Evolutionary conservation across 2,797 vertebrate genomes (phyloP).

Genomic region (Cynodonichthys magdalenae): DNA sequence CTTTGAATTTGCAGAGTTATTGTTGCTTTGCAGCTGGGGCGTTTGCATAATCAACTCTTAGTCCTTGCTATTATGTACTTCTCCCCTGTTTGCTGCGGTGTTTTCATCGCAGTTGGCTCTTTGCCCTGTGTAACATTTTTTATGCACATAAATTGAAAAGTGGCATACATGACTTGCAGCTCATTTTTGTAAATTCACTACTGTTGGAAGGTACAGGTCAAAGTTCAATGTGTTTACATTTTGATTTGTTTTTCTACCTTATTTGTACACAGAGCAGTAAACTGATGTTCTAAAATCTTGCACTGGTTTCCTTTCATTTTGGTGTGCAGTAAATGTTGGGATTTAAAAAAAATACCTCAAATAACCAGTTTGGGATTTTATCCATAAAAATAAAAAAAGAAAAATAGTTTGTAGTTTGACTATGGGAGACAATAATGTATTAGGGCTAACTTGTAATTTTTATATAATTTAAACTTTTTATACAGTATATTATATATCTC

Average conservation of each 20-base stretch:
- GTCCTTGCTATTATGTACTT: constrained; percentile 66
- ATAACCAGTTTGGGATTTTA: no score
- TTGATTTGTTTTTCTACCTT: constrained; percentile 39
- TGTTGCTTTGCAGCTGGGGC: constrained; percentile 75
- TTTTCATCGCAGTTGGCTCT: constrained; percentile 67
- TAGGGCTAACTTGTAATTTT: no score
- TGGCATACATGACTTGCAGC: constrained; percentile 25
- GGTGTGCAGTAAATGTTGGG: no score
- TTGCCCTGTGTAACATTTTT: constrained; percentile 58
- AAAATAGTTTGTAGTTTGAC: no score
- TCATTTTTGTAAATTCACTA: constrained; percentile 32
- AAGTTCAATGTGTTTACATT: constrained; percentile 52
- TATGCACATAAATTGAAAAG: constrained; percentile 39
- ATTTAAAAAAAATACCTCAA: no score
- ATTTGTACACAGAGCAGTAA: constrained; percentile 59
- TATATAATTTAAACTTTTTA: no score
- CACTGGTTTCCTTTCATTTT: constrained; percentile 3
- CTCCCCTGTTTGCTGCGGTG: constrained; percentile 58
- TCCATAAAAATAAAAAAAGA: no score
- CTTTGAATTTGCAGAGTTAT: constrained; percentile 75
- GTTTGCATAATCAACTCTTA: constrained; percentile 79
- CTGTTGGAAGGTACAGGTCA: constrained; percentile 49
- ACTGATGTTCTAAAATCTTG: constrained; percentile 30
- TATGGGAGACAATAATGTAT: no score
- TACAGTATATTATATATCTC: no score